Percentiles rank a stretch among this genome's conserved stretches.
Conservation (phyloP, 2,888 invertebrate genomes). For the Galeopsomyia nigrocyanea region DNA sequence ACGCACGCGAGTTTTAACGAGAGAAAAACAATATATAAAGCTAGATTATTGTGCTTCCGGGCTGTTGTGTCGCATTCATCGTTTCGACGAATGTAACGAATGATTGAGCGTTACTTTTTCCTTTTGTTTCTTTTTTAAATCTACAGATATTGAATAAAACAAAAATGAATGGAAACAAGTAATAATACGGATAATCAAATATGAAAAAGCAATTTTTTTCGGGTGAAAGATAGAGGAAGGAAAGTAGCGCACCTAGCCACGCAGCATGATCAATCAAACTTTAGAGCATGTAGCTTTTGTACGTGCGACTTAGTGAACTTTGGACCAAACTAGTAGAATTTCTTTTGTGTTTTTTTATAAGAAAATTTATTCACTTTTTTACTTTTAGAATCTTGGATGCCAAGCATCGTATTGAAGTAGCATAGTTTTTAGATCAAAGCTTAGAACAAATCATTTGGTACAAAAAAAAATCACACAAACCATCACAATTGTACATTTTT, state of each 20-base stretch:
- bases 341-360: slow-evolving; percentile 19
- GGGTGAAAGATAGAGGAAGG: background rate
- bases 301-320: slow-evolving; percentile 31
- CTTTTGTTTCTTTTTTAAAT: slow-evolving; percentile 25
- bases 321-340: slow-evolving; percentile 43
- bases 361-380: slow-evolving; percentile 27
- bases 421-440: slow-evolving; percentile 40
- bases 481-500: slow-evolving; percentile 13
- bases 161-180: no score
- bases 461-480: slow-evolving; percentile 13
- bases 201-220: slow-evolving; percentile 36
- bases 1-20: background rate
- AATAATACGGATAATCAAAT: slow-evolving; percentile 41
- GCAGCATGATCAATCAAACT: slow-evolving; percentile 46
- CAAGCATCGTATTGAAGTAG: slow-evolving; percentile 37
- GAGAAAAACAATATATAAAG: slow-evolving; percentile 24
- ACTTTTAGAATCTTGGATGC: slow-evolving; percentile 32
- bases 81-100: slow-evolving; percentile 22
- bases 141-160: slow-evolving; percentile 32
- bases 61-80: slow-evolving; percentile 20
- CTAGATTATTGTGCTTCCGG: slow-evolving; percentile 39
- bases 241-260: slow-evolving; percentile 46
- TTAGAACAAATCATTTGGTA: slow-evolving; percentile 31
- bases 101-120: slow-evolving; percentile 27
- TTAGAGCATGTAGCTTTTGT: slow-evolving; percentile 29